These are phyloP conservation scores for Anthophora plumipes DNA, from an alignment of 2,888 invertebrate genomes.

Conservation along the genomic window DNA sequence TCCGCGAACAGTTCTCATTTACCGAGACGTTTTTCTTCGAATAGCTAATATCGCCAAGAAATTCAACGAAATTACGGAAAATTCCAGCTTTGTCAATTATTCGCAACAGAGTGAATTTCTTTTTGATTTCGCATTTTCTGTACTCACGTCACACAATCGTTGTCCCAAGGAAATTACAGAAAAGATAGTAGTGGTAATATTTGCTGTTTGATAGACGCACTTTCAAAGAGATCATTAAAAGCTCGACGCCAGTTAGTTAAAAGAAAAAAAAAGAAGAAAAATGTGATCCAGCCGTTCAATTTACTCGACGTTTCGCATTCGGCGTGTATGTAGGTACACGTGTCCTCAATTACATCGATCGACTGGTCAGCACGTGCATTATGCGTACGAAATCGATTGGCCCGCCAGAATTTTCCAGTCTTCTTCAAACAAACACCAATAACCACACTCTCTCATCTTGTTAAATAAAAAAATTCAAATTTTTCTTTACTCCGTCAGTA, in stretches of 20 bases:
- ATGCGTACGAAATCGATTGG: slow-evolving; percentile 18
- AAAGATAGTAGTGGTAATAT: slow-evolving; percentile 2
- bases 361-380: slow-evolving; percentile 24
- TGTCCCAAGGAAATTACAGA: background rate
- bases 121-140: no score
- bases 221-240: no score
- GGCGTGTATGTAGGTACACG: slow-evolving; percentile 16
- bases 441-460: background rate
- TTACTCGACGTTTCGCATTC: slow-evolving; percentile 14
- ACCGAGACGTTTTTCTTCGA: no score
- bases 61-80: background rate
- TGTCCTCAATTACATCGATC: slow-evolving; percentile 64
- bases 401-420: background rate
- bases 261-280: no score
- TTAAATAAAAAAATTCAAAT: background rate
- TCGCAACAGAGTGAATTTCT: no score
- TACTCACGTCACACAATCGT: background rate
- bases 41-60: no score
- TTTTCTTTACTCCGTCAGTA: no score
- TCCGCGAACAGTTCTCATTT: no score
- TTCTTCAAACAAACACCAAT: background rate
- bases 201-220: background rate
- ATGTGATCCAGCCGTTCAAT: slow-evolving; percentile 26
- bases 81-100: background rate
- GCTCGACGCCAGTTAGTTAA: background rate